Evolutionary conservation across 2,888 invertebrate species (phyloP).

Genomic region (Drosophila picticornis): DNA sequence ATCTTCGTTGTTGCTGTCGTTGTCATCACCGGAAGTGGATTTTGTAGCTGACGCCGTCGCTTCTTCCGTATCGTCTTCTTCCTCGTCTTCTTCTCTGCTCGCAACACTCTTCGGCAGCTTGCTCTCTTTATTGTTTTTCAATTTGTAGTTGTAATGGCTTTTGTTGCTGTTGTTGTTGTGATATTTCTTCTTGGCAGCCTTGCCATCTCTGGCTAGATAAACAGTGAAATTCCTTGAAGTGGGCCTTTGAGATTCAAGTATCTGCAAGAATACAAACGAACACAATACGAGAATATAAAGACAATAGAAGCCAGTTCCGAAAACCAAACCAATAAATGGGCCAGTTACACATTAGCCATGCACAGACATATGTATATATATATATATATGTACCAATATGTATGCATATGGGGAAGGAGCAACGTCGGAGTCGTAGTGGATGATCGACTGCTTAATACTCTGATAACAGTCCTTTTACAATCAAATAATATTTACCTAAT

Average conservation of each 20-base stretch:
- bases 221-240: slow-evolving; percentile 71
- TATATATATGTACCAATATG: not conserved
- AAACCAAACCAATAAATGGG: slow-evolving; percentile 18
- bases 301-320: slow-evolving; percentile 29
- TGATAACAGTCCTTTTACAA: not conserved
- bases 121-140: slow-evolving; percentile 64
- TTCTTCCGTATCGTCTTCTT: not conserved
- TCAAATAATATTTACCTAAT: not conserved
- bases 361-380: not conserved
- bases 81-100: slow-evolving; percentile 22
- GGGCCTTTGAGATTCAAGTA: slow-evolving; percentile 82
- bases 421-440: not conserved
- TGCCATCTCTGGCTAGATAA: slow-evolving; percentile 60
- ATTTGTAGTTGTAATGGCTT: slow-evolving; percentile 66
- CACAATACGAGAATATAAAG: slow-evolving; percentile 38
- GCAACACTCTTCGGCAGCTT: slow-evolving; percentile 43
- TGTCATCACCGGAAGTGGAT: slow-evolving; percentile 49
- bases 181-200: slow-evolving; percentile 39
- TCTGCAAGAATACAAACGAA: slow-evolving; percentile 66
- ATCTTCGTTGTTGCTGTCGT: slow-evolving; percentile 15
- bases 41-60: slow-evolving; percentile 39
- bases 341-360: slow-evolving; percentile 2
- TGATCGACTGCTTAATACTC: not conserved
- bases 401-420: not conserved
- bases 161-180: slow-evolving; percentile 32